phyloP scores from a whole-genome alignment of 2,888 invertebrate species.

The Arge pagana region DNA sequence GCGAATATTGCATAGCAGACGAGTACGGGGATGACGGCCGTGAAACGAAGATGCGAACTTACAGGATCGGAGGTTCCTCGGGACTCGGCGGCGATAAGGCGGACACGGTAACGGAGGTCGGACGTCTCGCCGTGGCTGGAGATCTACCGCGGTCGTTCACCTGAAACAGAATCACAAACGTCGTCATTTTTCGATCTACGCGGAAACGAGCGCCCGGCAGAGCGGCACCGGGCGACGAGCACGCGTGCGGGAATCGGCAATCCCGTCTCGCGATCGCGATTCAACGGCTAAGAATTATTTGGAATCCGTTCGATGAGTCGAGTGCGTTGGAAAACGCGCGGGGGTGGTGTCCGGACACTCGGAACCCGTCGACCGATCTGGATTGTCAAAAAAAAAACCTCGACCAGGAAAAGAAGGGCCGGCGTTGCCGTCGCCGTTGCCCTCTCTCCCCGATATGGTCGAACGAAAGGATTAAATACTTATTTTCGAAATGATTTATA shows the following conservation, averaged over 20 bases:
- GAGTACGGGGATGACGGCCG: background rate
- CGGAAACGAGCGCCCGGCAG: too few species aligned
- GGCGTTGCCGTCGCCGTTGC: background rate
- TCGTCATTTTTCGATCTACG: too few species aligned
- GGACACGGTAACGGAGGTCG: slow-evolving; percentile 42
- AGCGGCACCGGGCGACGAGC: too few species aligned
- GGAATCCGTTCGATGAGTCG: too few species aligned
- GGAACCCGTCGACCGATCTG: too few species aligned
- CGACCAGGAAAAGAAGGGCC: background rate
- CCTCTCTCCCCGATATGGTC: slow-evolving; percentile 10
- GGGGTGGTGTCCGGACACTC: too few species aligned
- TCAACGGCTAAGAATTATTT: too few species aligned
- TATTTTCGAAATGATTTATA: slow-evolving; percentile 41
- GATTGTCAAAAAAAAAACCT: background rate
- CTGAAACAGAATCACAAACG: too few species aligned
- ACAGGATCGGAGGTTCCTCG: slow-evolving; percentile 56
- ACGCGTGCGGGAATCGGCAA: too few species aligned
- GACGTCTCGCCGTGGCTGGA: slow-evolving; percentile 53
- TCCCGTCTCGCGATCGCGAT: too few species aligned
- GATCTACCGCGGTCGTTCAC: slow-evolving; percentile 56
- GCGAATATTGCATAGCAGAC: too few species aligned
- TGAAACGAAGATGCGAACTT: slow-evolving; percentile 40
- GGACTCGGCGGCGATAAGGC: slow-evolving; percentile 53
- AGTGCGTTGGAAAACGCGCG: too few species aligned
- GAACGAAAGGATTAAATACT: slow-evolving; percentile 43